A percentile compares a stretch with the other conserved stretches of the same genome.
Conservation (phyloP, 2,888 invertebrate species). For the Carterocephalus palaemon region DNA sequence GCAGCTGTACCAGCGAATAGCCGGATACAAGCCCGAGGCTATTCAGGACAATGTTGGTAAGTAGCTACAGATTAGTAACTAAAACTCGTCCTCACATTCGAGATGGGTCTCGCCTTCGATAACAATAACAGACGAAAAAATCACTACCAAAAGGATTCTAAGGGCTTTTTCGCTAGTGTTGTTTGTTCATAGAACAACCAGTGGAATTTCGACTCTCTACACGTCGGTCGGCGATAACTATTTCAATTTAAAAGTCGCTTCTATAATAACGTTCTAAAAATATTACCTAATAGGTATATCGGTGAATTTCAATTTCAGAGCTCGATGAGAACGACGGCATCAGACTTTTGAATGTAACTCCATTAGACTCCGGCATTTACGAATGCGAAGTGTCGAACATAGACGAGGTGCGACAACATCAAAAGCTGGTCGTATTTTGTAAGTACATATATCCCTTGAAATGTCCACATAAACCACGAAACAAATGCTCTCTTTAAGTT, state of each 20-base stretch:
- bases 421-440: constrained; percentile 57
- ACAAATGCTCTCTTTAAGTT: too few relatives aligned
- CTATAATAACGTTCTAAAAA: too few relatives aligned
- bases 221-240: too few relatives aligned
- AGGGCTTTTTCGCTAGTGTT: too few relatives aligned
- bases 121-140: too few relatives aligned
- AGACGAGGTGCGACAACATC: constrained; percentile 44
- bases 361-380: constrained; percentile 55
- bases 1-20: constrained; percentile 55
- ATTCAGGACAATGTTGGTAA: constrained; percentile 44
- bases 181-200: too few relatives aligned
- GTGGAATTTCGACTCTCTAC: too few relatives aligned
- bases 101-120: too few relatives aligned
- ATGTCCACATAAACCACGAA: too few relatives aligned
- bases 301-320: constrained; percentile 42
- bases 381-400: constrained; percentile 58
- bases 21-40: constrained; percentile 35
- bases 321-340: constrained; percentile 51
- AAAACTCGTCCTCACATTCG: background rate
- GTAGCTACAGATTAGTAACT: constrained; percentile 20
- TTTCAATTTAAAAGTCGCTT: too few relatives aligned
- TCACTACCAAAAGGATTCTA: too few relatives aligned
- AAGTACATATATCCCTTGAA: too few relatives aligned
- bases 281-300: background rate
- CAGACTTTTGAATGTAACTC: constrained; percentile 42